Base-by-base conservation (phyloP, 2,888 invertebrate species). In the Noctua fimbriata region DNA sequence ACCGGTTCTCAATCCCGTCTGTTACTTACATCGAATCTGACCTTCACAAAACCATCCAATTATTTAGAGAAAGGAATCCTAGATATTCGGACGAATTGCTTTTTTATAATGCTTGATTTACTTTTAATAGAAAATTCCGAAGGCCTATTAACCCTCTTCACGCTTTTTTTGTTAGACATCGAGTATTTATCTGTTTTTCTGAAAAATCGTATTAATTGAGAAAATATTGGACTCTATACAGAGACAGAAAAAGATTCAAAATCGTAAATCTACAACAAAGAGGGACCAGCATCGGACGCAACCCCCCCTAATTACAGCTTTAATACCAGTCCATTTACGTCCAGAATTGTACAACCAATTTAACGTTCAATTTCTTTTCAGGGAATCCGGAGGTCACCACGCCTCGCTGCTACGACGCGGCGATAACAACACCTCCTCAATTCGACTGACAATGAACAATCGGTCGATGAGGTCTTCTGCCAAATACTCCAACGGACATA, bases 301-400 rank as follows among this genome's bases (percentile, higher is more conserved):
- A 32, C 28, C 6, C 28, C 28, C 10, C 2, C 12, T 12, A 21
- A 65, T 36, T 36, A 10, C 5, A 65, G 36, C 21, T 65, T 65
- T 44, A 44, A 67, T 66, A 24, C 10, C n/a, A 32, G 16, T n/a
- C 10, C 4, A 60, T 28, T 69, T 28, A 1, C 10, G 4, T 7
- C 18, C 9, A 16, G 63, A 47, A 36, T 60, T 3, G 12, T 36
- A 24, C 28, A 47, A 55, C 0, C 1, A 28, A 47, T 36, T 58
- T 73, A 47, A 87, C 9, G 66, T 63, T 28, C 0, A 1, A 18
- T 76, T n/a, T 86, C 58, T 80, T 93, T 87, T n/a, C 93, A 96
- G 96, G 87, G 96, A 96, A 85, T 96, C 96, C 0, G 95, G 95
- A 24, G 96, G 94, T 1, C 93, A 92, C 3, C 96, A 95, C n/a